A percentile compares a stretch with the other conserved stretches of the same genome.
These are phyloP conservation scores for Thaleichthys pacificus DNA, from an alignment of 2,797 vertebrate species.

Conservation along the genomic window DNA sequence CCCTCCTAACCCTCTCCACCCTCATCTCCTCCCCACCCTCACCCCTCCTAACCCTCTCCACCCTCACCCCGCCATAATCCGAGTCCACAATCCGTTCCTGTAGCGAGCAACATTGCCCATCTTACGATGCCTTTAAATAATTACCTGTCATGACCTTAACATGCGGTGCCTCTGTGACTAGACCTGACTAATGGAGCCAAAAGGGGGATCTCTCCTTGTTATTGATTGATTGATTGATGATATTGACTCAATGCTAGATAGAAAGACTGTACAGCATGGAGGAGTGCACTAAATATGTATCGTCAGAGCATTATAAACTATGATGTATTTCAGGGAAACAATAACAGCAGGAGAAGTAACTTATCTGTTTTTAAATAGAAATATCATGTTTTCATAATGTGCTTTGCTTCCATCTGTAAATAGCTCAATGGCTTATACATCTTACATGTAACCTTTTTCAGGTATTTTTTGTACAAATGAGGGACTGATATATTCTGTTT, in stretches of 20 bases:
- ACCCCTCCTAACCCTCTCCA: too few species aligned
- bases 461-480: conserved; percentile 99
- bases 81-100: too few species aligned
- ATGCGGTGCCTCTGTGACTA: conserved; percentile 70
- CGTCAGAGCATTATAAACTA: conserved; percentile 49
- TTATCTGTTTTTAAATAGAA: conserved; percentile 75
- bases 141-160: too few species aligned
- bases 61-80: too few species aligned
- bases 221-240: conserved; percentile 46
- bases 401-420: conserved; percentile 92
- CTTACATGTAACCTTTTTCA: conserved; percentile 93
- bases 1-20: too few species aligned
- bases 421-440: conserved; percentile 90
- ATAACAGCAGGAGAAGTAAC: conserved; percentile 79
- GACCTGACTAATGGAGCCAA: conserved; percentile 69
- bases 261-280: conserved; percentile 72
- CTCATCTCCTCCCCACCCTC: too few species aligned
- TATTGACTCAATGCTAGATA: conserved; percentile 78
- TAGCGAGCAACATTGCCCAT: too few species aligned
- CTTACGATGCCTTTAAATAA: too few species aligned
- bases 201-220: too few species aligned
- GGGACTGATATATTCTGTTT: conserved; percentile 97
- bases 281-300: conserved; percentile 55
- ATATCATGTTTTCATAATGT: conserved; percentile 82
- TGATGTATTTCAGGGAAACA: conserved; percentile 87